Percentiles rank a stretch among this genome's conserved stretches.
Conservation (phyloP, 2,888 invertebrate genomes). For the Xanthorhoe spadicearia region DNA sequence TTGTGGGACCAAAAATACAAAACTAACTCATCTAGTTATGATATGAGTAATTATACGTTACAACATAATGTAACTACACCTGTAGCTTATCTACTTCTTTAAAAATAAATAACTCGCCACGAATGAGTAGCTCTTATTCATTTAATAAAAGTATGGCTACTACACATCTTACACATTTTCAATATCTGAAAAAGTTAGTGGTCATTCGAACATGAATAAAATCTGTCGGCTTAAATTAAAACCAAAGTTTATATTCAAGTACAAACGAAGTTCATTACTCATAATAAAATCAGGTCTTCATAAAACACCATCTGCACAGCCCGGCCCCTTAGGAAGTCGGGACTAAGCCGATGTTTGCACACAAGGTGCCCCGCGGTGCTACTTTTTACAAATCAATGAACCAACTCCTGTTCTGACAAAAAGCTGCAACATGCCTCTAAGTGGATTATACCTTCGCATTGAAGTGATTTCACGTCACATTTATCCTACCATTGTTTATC, state of each 20-base stretch:
- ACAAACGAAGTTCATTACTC: conserved; percentile 22
- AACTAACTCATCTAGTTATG: too few species aligned
- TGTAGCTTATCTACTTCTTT: too few species aligned
- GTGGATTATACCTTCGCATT: conserved; percentile 77
- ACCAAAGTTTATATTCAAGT: neutral
- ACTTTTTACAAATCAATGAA: conserved; percentile 80
- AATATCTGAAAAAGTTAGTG: too few species aligned
- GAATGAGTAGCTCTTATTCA: too few species aligned
- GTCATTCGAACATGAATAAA: too few species aligned
- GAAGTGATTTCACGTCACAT: conserved; percentile 81
- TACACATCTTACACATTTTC: too few species aligned
- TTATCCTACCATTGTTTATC: conserved; percentile 70
- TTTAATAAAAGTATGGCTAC: too few species aligned
- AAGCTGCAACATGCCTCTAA: conserved; percentile 79
- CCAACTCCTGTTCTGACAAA: conserved; percentile 72
- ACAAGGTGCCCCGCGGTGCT: conserved; percentile 76
- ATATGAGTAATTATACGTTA: too few species aligned
- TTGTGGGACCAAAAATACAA: too few species aligned
- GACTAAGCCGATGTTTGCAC: conserved; percentile 68
- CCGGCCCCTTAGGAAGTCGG: conserved; percentile 38
- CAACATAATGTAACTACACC: too few species aligned
- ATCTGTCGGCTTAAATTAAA: too few species aligned
- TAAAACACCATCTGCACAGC: conserved; percentile 60
- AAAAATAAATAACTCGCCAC: too few species aligned
- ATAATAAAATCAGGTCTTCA: conserved; percentile 25